These are phyloP conservation scores for Ectobius pallidus DNA, from an alignment of 2,888 invertebrate species.

Conservation along the genomic window DNA sequence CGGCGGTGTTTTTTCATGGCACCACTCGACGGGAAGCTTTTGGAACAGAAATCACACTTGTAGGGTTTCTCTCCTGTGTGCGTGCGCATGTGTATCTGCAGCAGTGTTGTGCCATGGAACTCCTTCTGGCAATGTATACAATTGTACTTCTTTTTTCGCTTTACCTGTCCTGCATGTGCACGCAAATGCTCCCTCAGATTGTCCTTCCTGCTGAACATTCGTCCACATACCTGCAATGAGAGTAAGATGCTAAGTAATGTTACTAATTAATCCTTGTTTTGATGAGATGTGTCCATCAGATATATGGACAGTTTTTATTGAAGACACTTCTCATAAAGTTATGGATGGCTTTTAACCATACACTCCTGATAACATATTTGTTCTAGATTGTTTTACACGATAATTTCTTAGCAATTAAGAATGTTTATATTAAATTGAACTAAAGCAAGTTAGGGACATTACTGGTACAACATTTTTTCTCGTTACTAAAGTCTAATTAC, in stretches of 20 bases:
- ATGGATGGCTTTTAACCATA: too few species aligned
- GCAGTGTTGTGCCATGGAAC: slow-evolving; percentile 65
- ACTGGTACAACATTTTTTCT: too few species aligned
- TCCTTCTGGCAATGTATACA: slow-evolving; percentile 71
- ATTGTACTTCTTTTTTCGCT: slow-evolving; percentile 62
- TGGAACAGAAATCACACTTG: slow-evolving; percentile 49
- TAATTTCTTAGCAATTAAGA: too few species aligned
- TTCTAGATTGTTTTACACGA: too few species aligned
- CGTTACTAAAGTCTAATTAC: too few species aligned
- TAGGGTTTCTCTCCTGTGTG: slow-evolving; percentile 60
- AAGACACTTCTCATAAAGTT: too few species aligned
- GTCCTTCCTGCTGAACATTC: slow-evolving; percentile 71
- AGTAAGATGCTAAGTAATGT: slow-evolving; percentile 11
- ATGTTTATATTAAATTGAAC: too few species aligned
- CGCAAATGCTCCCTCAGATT: slow-evolving; percentile 74
- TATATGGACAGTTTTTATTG: too few species aligned
- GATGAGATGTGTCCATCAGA: too few species aligned
- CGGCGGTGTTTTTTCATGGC: slow-evolving; percentile 50
- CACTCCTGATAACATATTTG: too few species aligned
- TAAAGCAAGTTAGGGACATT: too few species aligned
- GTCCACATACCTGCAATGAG: slow-evolving; percentile 67
- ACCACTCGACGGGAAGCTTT: slow-evolving; percentile 49
- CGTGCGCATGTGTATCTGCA: slow-evolving; percentile 67
- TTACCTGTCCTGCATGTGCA: slow-evolving; percentile 62
- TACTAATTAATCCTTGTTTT: neutral